Evolutionary conservation across 2,113 vertebrate genomes (phyloP), one percentile per base, ranked within the genome.

Genomic region (Morone chrysops): DNA sequence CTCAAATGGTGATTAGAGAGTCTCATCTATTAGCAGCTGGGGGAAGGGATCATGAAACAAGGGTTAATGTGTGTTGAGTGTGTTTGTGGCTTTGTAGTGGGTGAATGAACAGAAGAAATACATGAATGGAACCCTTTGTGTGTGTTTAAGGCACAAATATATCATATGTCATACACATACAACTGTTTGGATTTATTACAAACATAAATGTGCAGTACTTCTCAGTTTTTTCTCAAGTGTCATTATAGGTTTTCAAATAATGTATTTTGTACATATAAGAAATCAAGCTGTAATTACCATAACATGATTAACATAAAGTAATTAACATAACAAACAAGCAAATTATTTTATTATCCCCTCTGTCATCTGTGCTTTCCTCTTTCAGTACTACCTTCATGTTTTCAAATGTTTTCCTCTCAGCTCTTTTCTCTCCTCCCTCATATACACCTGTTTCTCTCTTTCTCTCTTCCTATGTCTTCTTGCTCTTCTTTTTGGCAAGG

Each of bases 1-100:
- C 93, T 94, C 78, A 41, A 86, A 72, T 89, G 90, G 92, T 70
- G 0, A 95, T 93, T 90, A 96, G 92, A 94, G 91, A 90, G 91
- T 92, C 83, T 88, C 90, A 90, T 93, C 89, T 94, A 95, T 95
- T 94, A 94, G 93, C 91, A 81, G 86, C 43, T 38, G 92, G 93
- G 92, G 94, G 90, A 48, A 75, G 92, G 93, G 92, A 81, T 86
- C 76, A 90, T 84, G 84, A 92, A 88, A 88, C 88, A 85, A 80
- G 92, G 92, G 89, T 90, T 72, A 74, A 86, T 65, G 75, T 90
- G 82, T 87, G 84, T 25, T 75, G 43, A 78, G 62, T 74, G 75
- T 60, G 68, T 53, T 63, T 78, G 60, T 25, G 50, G 43, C 57
- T 48, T 75, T 83, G 56, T 48, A 22, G 70, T 70, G 14, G 41